These are phyloP conservation scores for Tachystola acroxantha DNA, from an alignment of 2,888 invertebrate genomes.

Conservation along the genomic window DNA sequence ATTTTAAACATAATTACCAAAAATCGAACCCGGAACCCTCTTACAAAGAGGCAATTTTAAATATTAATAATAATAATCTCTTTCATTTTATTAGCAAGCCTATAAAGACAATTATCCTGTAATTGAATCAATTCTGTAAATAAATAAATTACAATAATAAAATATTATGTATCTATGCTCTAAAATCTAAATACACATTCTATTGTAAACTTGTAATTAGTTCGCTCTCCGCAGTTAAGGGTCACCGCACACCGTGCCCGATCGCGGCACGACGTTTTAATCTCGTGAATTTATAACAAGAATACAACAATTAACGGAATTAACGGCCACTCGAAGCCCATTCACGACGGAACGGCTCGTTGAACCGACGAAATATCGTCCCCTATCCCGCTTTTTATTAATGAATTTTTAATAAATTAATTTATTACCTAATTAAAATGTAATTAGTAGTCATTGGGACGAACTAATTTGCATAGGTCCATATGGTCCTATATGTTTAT, in stretches of 20 bases:
- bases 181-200: no score
- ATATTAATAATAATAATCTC: no score
- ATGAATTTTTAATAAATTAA: conserved; percentile 71
- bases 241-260: conserved; percentile 18
- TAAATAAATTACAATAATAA: no score
- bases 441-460: conserved; percentile 56
- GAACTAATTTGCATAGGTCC: conserved; percentile 32
- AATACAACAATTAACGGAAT: conserved; percentile 59
- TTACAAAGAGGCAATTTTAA: no score
- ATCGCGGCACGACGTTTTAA: conserved; percentile 33
- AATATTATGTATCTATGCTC: no score
- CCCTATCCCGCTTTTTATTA: conserved; percentile 40
- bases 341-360: conserved; percentile 38
- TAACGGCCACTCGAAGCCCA: conserved; percentile 45
- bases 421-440: conserved; percentile 63
- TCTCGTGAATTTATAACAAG: conserved; percentile 54
- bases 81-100: no score
- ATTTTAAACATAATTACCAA: no score
- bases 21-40: no score
- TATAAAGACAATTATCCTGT: no score
- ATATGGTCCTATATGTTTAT: no score
- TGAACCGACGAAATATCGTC: conserved; percentile 38
- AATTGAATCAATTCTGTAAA: no score
- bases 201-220: conserved; percentile 20
- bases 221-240: conserved; percentile 16